Base-by-base conservation (phyloP, 2,113 vertebrate genomes). In the Origma solitaria region DNA sequence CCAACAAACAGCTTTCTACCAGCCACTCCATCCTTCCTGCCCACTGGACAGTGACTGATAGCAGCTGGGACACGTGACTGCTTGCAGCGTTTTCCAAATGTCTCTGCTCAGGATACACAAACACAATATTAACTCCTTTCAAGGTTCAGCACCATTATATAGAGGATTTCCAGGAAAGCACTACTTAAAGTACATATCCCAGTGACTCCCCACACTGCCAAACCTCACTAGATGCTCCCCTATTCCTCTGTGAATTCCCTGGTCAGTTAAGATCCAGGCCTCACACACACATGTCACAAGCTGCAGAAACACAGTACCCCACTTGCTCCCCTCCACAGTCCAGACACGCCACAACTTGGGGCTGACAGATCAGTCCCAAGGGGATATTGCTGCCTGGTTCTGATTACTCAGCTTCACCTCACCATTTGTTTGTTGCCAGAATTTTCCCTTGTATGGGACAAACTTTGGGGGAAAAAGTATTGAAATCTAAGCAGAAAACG, bases 271-370 rank as follows among this genome's bases (percentile, higher is more conserved):
- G 27, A 79, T 28, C 15, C 40, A 51, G 16, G 50, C 5, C 44
- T 44, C n/a, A 22, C 27, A 69, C 0, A 0, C 33, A 40, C 15
- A 31, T 44, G 50, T 37, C 56, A 64, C n/a, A 78, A 5, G 4
- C 33, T 1, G 1, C 30, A 44, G 20, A 9, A 2, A 50, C 23
- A 57, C 0, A 65, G 15, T 11, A 45, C 1, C 6, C 2, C 6
- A 13, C 13, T 4, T 13, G 7, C 30, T 56, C 23, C 8, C 37
- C 44, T 62, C 35, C 14, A 1, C 10, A 79, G 10, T 21, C 28
- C 56, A 66, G 30, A 50, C 6, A 33, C 15, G 13, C 16, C 44
- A 9, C 27, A 31, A 38, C 28, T 12, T 33, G 24, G 9, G 10
- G 7, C 8, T 72, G 20, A 61, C 27, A 33, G 31, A 19, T 2